Conservation (phyloP, 2,888 invertebrate species). For the Diplolepis rosae region DNA sequence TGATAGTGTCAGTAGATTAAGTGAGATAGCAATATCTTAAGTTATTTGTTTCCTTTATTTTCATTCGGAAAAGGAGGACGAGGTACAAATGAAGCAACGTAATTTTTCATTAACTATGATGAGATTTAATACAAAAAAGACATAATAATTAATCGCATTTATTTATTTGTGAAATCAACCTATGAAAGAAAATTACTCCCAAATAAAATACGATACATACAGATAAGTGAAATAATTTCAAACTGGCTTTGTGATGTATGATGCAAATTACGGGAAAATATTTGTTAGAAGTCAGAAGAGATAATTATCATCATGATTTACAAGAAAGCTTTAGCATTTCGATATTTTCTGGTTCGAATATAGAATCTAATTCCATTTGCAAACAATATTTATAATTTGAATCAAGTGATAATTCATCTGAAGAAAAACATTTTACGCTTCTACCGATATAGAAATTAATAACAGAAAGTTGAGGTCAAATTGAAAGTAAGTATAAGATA, state of each 20-base stretch:
- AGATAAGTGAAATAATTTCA: no score
- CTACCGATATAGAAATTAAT: background rate
- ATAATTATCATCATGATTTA: no score
- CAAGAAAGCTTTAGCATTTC: no score
- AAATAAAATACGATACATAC: no score
- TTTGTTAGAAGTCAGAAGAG: no score
- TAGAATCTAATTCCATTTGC: background rate
- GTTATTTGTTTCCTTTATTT: conserved; percentile 38
- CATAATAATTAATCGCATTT: no score
- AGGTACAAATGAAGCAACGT: conserved; percentile 32
- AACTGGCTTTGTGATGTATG: no score
- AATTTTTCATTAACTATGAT: background rate
- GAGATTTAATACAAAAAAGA: no score
- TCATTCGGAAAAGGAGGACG: conserved; percentile 44
- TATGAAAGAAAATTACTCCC: no score
- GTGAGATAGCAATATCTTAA: conserved; percentile 49
- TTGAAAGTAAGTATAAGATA: background rate
- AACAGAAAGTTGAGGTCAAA: background rate
- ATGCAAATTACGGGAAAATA: no score
- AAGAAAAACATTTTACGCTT: background rate
- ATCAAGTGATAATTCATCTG: background rate
- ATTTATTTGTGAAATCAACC: no score
- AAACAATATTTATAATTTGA: background rate
- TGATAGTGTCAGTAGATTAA: conserved; percentile 46
- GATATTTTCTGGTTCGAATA: no score